Conservation (phyloP, 2,113 vertebrate species). For the Leucoraja erinaceus region DNA sequence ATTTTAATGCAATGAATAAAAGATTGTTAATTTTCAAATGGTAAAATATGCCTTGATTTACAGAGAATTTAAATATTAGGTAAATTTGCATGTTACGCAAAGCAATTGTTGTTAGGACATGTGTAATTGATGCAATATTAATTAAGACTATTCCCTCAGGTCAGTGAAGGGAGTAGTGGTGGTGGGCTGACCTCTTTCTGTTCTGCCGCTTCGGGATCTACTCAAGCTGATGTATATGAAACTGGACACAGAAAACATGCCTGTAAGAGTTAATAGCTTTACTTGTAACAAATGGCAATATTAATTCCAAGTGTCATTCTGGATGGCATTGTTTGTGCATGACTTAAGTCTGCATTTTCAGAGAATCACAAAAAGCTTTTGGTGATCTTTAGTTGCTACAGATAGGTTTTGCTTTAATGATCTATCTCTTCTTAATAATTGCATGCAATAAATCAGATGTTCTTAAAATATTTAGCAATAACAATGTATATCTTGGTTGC, state of each 20-base stretch:
- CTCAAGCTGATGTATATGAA: slow-evolving; percentile 57
- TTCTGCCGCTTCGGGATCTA: slow-evolving; percentile 54
- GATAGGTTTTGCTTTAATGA: neutral
- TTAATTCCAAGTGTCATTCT: neutral
- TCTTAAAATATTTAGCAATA: neutral
- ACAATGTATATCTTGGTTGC: neutral
- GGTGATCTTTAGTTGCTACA: neutral
- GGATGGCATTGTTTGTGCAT: neutral
- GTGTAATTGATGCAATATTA: neutral
- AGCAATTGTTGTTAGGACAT: neutral
- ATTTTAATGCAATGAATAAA: neutral
- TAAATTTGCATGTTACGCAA: neutral
- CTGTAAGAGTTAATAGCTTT: slow-evolving; percentile 56
- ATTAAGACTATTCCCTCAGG: slow-evolving; percentile 49
- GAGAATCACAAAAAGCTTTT: neutral
- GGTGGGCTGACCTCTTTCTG: slow-evolving; percentile 58
- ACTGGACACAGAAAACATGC: slow-evolving; percentile 56
- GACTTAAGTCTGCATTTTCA: neutral
- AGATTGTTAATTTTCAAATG: neutral
- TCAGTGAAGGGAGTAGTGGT: slow-evolving; percentile 65
- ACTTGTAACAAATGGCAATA: neutral
- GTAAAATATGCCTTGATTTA: neutral
- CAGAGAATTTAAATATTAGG: neutral
- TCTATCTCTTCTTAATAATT: neutral
- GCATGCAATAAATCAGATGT: neutral